Percentiles rank a stretch among this genome's conserved stretches.
Conservation (phyloP, 2,797 vertebrate genomes). For the Brotula barbata region DNA sequence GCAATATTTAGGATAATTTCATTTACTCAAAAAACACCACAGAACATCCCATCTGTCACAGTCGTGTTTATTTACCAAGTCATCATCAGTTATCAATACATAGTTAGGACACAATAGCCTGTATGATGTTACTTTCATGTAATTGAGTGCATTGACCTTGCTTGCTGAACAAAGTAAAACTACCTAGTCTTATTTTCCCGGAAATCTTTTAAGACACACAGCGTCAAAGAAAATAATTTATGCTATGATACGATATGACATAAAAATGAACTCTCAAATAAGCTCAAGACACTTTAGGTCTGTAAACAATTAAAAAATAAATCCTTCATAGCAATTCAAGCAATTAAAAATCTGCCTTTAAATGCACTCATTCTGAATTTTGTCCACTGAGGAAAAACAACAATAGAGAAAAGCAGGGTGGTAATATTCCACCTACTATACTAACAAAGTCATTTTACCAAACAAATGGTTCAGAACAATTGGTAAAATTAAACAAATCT, state of each 20-base stretch:
- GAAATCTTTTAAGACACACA: slow-evolving; percentile 1
- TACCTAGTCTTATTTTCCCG: background rate
- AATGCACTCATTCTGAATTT: slow-evolving; percentile 7
- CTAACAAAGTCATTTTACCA: background rate
- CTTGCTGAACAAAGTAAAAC: slow-evolving; percentile 7
- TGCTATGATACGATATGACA: background rate
- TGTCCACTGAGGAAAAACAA: background rate
- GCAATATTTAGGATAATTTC: background rate
- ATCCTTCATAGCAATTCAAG: slow-evolving; percentile 14
- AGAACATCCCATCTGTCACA: background rate
- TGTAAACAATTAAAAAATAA: slow-evolving; percentile 40
- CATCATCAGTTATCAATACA: slow-evolving; percentile 4
- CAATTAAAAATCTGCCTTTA: slow-evolving; percentile 12
- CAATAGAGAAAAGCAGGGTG: background rate
- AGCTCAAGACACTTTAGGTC: slow-evolving; percentile 8
- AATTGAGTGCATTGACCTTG: slow-evolving; percentile 5
- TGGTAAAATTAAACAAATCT: background rate
- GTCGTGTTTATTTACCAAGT: slow-evolving; percentile 1
- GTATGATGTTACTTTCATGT: slow-evolving; percentile 7
- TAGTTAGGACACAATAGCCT: slow-evolving; percentile 7
- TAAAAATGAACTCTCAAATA: no score
- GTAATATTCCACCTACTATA: no score
- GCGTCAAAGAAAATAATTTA: slow-evolving; percentile 5
- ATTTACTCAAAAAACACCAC: background rate
- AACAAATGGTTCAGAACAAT: slow-evolving; percentile 1